Evolutionary conservation across 2,797 vertebrate species (phyloP), one percentile per base, ranked within the genome.

Genomic region (Melanotaenia trifasciata): DNA sequence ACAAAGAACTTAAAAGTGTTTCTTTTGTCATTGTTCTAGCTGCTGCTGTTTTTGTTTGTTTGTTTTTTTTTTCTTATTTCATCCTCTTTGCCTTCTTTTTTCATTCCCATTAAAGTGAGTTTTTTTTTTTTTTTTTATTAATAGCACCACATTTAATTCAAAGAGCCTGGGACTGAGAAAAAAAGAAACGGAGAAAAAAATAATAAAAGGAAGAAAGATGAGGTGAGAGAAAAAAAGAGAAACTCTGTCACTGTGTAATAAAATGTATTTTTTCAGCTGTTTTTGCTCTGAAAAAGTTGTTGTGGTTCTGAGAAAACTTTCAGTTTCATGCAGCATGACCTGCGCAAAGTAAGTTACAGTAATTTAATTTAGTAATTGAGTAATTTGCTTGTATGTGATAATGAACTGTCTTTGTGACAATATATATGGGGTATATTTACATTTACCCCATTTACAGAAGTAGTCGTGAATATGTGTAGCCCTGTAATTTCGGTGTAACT

Each of bases 71-170:
- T 40, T 40, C 38, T 40, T 40, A 58, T 50, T 57, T 30, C 35
- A 43, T n/a, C 16, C 18, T 22, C 43, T 26, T 22, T 12, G 26
- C 47, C 47, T 82, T 69, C 62, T 47, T 63, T 60, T 70, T 64
- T 54, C 61, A 12, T 67, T 11, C 47, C 66, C 68, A 80, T 90
- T 78, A 83, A 76, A 82, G 36, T 12, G 65, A 71, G 78, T 60
- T 59, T n/a, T 30, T 4, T 30, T 30, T 30, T 30, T 69, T 74
- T 70, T 64, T 83, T 83, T 88, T 83, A 93, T 89, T 87, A 87
- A 90, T 87, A 65, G 78, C 61, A 66, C 74, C 63, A 72, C 79
- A 85, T 87, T 75, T 85, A 87, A 73, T 64, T 74, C 60, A 66
- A 38, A 67, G 64, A 75, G 72, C 60, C 5, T 24, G 60, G 36